phyloP scores from a whole-genome alignment of 2,113 vertebrate species.

The Mustela nigripes region DNA sequence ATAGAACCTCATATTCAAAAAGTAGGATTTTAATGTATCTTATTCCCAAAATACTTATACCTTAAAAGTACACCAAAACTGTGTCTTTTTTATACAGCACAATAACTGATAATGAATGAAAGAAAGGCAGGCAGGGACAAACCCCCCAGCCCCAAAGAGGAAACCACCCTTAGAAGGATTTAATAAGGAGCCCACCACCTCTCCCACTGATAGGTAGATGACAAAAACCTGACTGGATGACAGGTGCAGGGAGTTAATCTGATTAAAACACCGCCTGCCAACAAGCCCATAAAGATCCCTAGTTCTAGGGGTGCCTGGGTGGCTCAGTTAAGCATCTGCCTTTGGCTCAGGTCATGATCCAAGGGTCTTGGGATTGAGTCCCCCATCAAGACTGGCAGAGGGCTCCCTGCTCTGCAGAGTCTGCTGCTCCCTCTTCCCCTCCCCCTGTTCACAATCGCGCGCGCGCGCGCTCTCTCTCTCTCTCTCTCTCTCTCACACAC shows the following conservation, averaged over 20 bases:
- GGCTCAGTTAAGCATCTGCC: background rate
- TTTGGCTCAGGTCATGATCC: background rate
- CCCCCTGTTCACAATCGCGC: background rate
- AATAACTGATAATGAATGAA: background rate
- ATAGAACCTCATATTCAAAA: conserved; percentile 35
- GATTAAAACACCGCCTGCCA: too few species aligned
- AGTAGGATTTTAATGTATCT: background rate
- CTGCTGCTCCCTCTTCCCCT: background rate
- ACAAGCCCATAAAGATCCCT: too few species aligned
- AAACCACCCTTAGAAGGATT: too few species aligned
- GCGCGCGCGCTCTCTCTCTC: too few species aligned
- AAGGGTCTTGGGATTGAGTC: too few species aligned
- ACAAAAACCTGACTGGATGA: too few species aligned
- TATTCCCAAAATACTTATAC: conserved; percentile 30
- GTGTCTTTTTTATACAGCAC: background rate
- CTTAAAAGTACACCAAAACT: conserved; percentile 23
- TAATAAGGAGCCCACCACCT: too few species aligned
- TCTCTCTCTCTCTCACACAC: too few species aligned
- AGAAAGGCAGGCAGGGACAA: too few species aligned
- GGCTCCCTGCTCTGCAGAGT: background rate
- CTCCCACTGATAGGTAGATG: too few species aligned
- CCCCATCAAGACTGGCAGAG: accelerated
- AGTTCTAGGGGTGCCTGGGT: background rate
- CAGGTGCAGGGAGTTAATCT: too few species aligned
- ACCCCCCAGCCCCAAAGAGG: too few species aligned